Percentiles rank a stretch among this genome's conserved stretches.
These are phyloP conservation scores for Drosophila watanabei DNA, from an alignment of 1,140 invertebrate species.

Conservation along the genomic window DNA sequence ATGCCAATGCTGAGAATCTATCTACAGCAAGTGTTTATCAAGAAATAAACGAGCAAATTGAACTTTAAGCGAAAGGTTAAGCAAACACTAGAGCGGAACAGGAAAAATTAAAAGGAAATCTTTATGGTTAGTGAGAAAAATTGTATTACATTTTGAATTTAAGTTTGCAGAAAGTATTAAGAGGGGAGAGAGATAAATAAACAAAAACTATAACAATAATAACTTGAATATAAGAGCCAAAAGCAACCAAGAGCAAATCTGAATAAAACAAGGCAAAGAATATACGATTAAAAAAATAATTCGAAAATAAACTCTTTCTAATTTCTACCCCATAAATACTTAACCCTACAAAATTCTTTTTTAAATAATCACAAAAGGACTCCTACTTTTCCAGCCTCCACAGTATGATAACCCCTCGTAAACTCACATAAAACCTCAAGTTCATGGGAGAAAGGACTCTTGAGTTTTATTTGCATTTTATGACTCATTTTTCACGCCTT, in stretches of 20 bases:
- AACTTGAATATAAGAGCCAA: accelerated
- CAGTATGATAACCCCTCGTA: neutral
- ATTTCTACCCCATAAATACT: no score
- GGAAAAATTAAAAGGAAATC: constrained; percentile 39
- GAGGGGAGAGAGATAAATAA: neutral
- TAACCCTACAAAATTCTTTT: neutral
- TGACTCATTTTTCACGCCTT: constrained; percentile 81
- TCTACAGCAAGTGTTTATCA: constrained; percentile 58
- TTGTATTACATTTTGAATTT: neutral
- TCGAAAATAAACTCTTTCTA: constrained; percentile 25
- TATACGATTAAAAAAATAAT: neutral
- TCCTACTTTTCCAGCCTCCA: neutral
- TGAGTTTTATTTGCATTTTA: constrained; percentile 83
- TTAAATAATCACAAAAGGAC: neutral
- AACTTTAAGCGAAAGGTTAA: constrained; percentile 75
- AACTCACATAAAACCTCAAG: constrained; percentile 41
- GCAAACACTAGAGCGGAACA: constrained; percentile 49
- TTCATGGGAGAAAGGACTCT: constrained; percentile 56
- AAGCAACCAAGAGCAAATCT: accelerated
- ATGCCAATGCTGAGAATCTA: constrained; percentile 42
- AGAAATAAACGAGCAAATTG: constrained; percentile 69
- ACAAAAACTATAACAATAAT: neutral
- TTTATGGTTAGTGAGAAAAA: constrained; percentile 13
- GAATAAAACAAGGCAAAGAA: accelerated
- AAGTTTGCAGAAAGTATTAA: neutral